Evolutionary conservation across 2,888 invertebrate genomes (phyloP).

Genomic region (Nebria salina): DNA sequence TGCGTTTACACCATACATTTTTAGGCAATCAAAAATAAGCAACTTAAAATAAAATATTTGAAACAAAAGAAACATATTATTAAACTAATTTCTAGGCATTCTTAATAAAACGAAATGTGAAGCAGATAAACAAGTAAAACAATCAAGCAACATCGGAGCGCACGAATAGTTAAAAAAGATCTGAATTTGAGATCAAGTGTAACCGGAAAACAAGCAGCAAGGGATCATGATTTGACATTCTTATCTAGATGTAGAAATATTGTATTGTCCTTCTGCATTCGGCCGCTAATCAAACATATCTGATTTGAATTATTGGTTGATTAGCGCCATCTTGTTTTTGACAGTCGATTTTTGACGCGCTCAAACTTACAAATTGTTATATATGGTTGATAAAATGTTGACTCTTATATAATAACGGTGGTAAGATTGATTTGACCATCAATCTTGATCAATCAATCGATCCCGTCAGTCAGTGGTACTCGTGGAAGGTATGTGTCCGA

Average conservation of each 20-base stretch:
- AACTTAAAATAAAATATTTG: not conserved
- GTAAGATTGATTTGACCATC: conserved; percentile 41
- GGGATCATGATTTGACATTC: not conserved
- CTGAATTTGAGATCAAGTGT: not conserved
- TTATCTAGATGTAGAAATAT: not conserved
- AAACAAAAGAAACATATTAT: not conserved
- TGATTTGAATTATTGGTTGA: conserved; percentile 37
- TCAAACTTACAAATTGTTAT: conserved; percentile 34
- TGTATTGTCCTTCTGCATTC: not conserved
- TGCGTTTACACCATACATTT: not conserved
- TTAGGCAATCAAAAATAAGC: not conserved
- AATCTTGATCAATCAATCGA: conserved; percentile 40
- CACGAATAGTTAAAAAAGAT: not conserved
- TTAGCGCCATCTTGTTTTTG: conserved; percentile 31
- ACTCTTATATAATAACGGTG: conserved; percentile 28
- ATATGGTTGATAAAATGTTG: conserved; percentile 18
- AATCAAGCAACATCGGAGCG: not conserved
- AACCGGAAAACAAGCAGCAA: not conserved
- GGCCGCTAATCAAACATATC: not conserved
- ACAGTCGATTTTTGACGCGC: conserved; percentile 17
- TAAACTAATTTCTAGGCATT: not conserved
- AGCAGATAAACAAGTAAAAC: not conserved
- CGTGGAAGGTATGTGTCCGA: not conserved
- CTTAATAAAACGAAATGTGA: not conserved
- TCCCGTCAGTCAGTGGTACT: not conserved